Conservation (phyloP, 2,797 vertebrate species). For the Psittacula echo region DNA sequence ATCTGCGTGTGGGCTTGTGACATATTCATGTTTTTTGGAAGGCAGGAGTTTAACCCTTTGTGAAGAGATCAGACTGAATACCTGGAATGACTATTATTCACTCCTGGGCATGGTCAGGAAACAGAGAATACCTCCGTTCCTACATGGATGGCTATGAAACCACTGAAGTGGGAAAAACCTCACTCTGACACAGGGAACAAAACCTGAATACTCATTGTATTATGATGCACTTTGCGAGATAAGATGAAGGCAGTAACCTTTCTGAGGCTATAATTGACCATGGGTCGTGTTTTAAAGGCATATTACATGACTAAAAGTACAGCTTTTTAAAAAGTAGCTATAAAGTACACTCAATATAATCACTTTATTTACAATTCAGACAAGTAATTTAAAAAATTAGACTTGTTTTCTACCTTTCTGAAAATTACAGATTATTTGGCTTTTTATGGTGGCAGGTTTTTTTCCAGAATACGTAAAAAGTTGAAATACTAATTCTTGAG, state of each 20-base stretch:
- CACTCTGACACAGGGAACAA: background rate
- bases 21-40: conserved; percentile 36
- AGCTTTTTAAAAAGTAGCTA: background rate
- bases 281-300: background rate
- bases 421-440: background rate
- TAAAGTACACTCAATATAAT: background rate
- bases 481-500: background rate
- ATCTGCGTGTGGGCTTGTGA: background rate
- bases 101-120: background rate
- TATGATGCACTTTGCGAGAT: background rate
- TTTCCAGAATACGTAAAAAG: background rate
- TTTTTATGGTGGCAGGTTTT: background rate
- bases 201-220: background rate
- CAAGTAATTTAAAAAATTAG: background rate
- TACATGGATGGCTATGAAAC: fast-evolving
- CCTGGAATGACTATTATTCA: background rate
- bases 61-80: background rate
- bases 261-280: background rate
- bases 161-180: background rate
- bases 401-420: background rate
- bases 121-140: background rate
- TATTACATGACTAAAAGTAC: background rate
- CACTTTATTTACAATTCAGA: background rate
- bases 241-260: background rate
- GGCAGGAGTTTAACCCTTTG: conserved; percentile 24